Base-by-base conservation (phyloP, 2,888 invertebrate genomes). In the Drosophila parthenogenetica region DNA sequence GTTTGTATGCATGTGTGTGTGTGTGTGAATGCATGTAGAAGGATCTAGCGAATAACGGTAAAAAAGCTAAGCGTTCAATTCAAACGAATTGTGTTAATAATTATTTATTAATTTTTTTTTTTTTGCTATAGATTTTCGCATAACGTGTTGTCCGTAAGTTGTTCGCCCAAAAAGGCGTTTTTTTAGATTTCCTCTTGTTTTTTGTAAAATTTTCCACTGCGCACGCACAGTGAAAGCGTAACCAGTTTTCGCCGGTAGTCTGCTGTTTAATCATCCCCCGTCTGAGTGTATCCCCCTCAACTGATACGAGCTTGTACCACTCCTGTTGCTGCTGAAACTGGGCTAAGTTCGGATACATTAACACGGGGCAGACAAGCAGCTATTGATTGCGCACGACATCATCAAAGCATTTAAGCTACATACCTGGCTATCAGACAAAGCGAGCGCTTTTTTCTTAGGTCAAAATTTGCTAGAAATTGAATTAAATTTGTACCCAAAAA, bases 141-240 rank as follows among this genome's bases (percentile, higher is more conserved):
- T 29, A 29, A 14, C 14, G 55, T 17, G 45, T 48, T 22, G 48
- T 10, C 14, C 10, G 16, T 19, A 13, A 45, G 14, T 39, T 39
- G 49, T 19, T 22, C 10, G 5, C 19, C 17, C 29, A 29, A 16
- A 29, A 11, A 22, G 17, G 5, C n/a, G 32, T 43, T 59, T 43
- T 32, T 59, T 35, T 35, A 10, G 25, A 29, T 29, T 29, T 29
- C 29, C 29, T 29, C 29, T 29, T 8, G 7, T 22, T 29, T 43
- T 74, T 55, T 5, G 35, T 13, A 43, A 59, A 74, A 62, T 17
- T 78, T 77, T 72, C 54, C 68, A 76, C 65, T 77, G 76, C 79
- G 79, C 79, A 72, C 76, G 77, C 77, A 77, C 77, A 77, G 46
- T 40, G 32, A 50, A 63, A 42, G 35, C 45, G 66, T 42, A 75